Conservation (phyloP, 2,113 vertebrate species). For the Ia io region DNA sequence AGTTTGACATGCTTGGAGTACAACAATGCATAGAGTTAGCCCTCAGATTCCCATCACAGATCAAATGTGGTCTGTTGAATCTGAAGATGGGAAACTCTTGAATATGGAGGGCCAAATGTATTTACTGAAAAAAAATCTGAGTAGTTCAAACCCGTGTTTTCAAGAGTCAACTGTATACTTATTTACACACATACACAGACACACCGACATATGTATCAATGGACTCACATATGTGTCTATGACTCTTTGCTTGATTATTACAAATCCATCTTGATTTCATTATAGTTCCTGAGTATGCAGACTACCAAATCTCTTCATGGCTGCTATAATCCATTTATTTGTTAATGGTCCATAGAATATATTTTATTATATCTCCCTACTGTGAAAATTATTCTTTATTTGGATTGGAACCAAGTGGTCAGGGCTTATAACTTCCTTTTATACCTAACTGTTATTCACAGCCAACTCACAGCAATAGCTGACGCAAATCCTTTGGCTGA, state of each 20-base stretch:
- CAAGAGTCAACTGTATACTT: not conserved
- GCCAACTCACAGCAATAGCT: not conserved
- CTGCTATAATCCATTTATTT: not conserved
- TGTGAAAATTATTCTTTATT: not conserved
- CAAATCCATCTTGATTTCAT: not conserved
- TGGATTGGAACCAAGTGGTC: not conserved
- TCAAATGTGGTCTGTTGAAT: not conserved
- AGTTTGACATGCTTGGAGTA: not conserved
- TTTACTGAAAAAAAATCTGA: not conserved
- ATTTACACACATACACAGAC: not conserved
- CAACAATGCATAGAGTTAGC: not conserved
- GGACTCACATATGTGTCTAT: not conserved
- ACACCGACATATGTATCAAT: too few species aligned
- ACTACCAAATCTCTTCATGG: not conserved
- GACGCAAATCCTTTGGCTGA: too few species aligned
- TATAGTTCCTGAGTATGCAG: not conserved
- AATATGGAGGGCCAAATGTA: not conserved
- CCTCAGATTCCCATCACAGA: not conserved
- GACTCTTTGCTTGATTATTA: not conserved
- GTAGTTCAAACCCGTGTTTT: not conserved
- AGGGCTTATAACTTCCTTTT: not conserved
- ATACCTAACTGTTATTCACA: not conserved
- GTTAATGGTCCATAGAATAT: not conserved
- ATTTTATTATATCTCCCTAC: not conserved
- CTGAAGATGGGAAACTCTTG: not conserved